Conservation (phyloP, 1,140 invertebrate species). For the Drosophila orena region DNA sequence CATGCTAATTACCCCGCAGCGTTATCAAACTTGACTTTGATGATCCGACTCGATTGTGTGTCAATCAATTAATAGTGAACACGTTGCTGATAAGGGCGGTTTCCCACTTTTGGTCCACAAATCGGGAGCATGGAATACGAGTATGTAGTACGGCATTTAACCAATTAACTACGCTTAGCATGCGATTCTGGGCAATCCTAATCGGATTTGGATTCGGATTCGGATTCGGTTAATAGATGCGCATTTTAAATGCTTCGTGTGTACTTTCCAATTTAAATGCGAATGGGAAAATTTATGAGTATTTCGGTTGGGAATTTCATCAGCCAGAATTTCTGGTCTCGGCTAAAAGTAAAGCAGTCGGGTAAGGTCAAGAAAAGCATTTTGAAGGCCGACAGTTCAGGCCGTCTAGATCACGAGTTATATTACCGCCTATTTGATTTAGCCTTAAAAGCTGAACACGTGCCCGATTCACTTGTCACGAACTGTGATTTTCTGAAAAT, state of each 20-base stretch:
- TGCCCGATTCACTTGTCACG: conserved; percentile 24
- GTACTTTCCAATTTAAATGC: conserved; percentile 12
- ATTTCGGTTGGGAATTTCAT: conserved; percentile 54
- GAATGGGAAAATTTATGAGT: not conserved
- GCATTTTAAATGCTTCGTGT: conserved; percentile 28
- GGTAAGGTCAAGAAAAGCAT: conserved; percentile 53
- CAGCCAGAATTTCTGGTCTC: conserved; percentile 41
- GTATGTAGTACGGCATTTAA: conserved; percentile 4
- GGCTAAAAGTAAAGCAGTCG: conserved; percentile 40
- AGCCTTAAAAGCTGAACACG: conserved; percentile 27
- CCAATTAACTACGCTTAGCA: conserved; percentile 17
- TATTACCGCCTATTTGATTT: conserved; percentile 4
- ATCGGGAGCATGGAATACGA: conserved; percentile 9
- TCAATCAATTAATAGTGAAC: conserved; percentile 66
- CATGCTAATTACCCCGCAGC: conserved; percentile 49
- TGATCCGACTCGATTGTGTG: conserved; percentile 53
- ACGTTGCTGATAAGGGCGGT: conserved; percentile 60
- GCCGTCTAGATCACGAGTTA: conserved; percentile 23
- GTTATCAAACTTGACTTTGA: conserved; percentile 58
- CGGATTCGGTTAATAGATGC: conserved; percentile 14
- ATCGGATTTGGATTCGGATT: conserved; percentile 8
- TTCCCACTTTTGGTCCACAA: not conserved
- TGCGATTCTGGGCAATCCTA: conserved; percentile 21
- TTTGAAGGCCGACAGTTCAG: conserved; percentile 12
- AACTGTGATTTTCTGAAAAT: conserved; percentile 18